Base-by-base conservation (phyloP, 1,140 invertebrate genomes). In the Geopemphigus sp. region DNA sequence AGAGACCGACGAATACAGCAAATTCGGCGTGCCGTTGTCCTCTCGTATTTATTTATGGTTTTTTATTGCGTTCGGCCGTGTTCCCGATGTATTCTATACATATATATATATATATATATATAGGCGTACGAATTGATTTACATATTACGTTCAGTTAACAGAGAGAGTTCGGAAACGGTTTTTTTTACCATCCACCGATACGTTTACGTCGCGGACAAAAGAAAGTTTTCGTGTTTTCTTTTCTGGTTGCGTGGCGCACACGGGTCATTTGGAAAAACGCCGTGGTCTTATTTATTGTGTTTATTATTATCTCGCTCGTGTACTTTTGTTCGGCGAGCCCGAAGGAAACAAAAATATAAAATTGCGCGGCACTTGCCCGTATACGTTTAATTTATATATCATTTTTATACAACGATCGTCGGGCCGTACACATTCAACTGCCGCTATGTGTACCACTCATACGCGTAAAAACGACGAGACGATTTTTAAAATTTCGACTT, bases 81-180 rank as follows among this genome's bases (percentile, higher is more conserved):
- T 72, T 72, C 68, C 54, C 26, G 50, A 72, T 12, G 50, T 54
- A 72, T 14, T 24, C 17, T 14, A 29, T 54, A 53, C 19, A 72
- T 29, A 72, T 72, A 10, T 29, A 29, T 53, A 72, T 47, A 12
- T 29, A 10, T 50, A 50, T 50, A 12, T 14, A 50, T 14, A 50
- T 32, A 63, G 59, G 47, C 12, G 12, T 54, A 29, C 68, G 26
- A n/a, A 72, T 54, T 19, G 50, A 72, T 54, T 72, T 72, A 72
- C 68, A 54, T 72, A 29, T 53, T 39, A 22, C 19, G 22, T 45
- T 72, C 17, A n/a, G 50, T 29, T 72, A 72, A 54, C 50, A 72
- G 68, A 72, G 68, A 72, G 68, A 72, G 68, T 72, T 72, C 24
- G 19, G 68, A 72, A 24, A 72, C 54, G 68, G 26, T 53, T 26